Base-by-base conservation (phyloP, 1,140 invertebrate species). In the Cardiocondyla obscurior region DNA sequence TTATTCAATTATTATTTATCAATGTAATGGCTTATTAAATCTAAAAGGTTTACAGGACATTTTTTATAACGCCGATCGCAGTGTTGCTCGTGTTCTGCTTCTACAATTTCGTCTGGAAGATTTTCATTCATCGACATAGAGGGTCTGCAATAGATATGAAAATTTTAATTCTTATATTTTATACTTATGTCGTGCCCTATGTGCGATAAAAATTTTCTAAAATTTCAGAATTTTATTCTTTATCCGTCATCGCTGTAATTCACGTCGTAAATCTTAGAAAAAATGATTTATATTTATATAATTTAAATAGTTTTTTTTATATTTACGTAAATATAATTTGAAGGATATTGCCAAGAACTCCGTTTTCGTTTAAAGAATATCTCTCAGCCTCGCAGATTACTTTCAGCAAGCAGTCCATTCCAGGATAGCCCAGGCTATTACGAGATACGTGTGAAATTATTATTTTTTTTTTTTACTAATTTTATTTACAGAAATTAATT, bases 291-390 rank as follows among this genome's bases (percentile, higher is more conserved):
- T 62, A 19, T 0, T 30, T 16, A 36, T 10, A 14, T 10, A 19
- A 16, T 51, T 74, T 4, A 22, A 53, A 22, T 33, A 81, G 0
- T 49, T 62, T 14, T 67, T 74, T 39, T 72, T n/a, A 4, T 83
- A 91, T 90, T 93, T 85, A 94, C 94, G 92, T 94, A 33, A 95
- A 91, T 62, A 94, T 62, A 33, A 94, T 92, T 55, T 93, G 92
- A 14, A 94, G 46, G 39, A 95, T 86, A 79, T 95, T 93, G 8
- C 94, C 94, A 4, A 94, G 73, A 14, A 95, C 85, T 1, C 94
- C 93, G 22, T 93, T 94, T 64, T 89, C 81, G 2, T 74, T 85
- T 46, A 94, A 51, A n/a, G 93, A 90, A 44, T 89, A 90, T 73
- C 87, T 90, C 0, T 91, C 88, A 28, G 90, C 89, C 77, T 94